phyloP scores from a whole-genome alignment of 2,888 invertebrate genomes.

The Tolmerus cingulatus region DNA sequence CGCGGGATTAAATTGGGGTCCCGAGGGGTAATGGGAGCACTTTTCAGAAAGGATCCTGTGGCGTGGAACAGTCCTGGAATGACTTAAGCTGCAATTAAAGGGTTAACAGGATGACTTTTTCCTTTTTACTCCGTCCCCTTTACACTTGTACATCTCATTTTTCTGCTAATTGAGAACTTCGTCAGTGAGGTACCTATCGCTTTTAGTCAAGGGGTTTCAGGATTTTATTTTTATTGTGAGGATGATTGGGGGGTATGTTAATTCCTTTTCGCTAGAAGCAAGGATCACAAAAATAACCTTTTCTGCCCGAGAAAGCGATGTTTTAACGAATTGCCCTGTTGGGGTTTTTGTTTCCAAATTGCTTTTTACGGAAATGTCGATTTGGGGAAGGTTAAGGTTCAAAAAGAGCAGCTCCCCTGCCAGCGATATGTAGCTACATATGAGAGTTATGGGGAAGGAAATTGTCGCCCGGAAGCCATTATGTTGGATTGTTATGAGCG shows the following conservation, averaged over 20 bases:
- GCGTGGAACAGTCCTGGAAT: background rate
- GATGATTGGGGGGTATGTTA: background rate
- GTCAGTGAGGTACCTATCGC: background rate
- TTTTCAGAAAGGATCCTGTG: background rate
- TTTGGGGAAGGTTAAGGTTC: background rate
- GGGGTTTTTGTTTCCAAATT: background rate
- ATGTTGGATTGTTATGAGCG: background rate
- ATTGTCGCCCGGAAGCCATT: background rate
- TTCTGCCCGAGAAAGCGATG: background rate
- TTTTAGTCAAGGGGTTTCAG: background rate
- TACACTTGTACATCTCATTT: background rate
- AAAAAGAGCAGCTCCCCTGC: background rate
- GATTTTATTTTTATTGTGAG: background rate
- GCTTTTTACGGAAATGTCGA: background rate
- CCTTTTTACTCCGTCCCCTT: background rate
- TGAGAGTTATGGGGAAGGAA: background rate
- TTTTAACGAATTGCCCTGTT: background rate
- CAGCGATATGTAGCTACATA: background rate
- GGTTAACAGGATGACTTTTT: constrained; percentile 18
- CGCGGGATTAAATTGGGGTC: background rate
- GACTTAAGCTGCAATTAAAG: constrained; percentile 19
- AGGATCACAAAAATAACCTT: background rate
- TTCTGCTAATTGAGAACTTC: constrained; percentile 5
- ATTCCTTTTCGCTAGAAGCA: background rate
- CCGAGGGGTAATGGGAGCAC: background rate